Evolutionary conservation across 2,113 vertebrate genomes (phyloP).

Genomic region (Gasterosteus aculeatus): DNA sequence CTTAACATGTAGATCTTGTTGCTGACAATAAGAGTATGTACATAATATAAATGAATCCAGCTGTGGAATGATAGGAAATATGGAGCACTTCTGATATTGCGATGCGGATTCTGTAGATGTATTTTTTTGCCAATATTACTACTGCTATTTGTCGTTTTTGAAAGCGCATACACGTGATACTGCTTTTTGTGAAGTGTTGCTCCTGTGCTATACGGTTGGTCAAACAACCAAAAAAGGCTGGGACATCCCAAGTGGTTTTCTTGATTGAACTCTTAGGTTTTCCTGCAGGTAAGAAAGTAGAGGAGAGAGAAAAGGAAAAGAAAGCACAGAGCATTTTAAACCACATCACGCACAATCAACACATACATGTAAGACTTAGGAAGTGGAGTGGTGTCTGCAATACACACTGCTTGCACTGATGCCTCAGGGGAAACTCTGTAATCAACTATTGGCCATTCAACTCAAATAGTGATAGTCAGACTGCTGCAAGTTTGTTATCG

Average conservation of each 20-base stretch:
- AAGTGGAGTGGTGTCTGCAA: conserved; percentile 59
- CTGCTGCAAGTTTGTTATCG: conserved; percentile 61
- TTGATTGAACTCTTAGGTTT: conserved; percentile 79
- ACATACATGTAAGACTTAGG: conserved; percentile 42
- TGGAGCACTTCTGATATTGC: conserved; percentile 72
- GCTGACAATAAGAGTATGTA: conserved; percentile 78
- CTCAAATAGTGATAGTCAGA: conserved; percentile 67
- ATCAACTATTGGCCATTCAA: conserved; percentile 73
- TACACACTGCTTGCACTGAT: conserved; percentile 66
- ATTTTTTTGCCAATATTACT: conserved; percentile 62
- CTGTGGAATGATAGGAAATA: conserved; percentile 77
- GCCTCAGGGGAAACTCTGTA: conserved; percentile 51
- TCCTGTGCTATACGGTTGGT: conserved; percentile 81
- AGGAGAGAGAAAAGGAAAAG: neutral
- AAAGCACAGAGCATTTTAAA: conserved; percentile 39
- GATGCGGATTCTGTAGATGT: conserved; percentile 55
- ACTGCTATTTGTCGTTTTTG: conserved; percentile 41
- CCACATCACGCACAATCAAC: conserved; percentile 37
- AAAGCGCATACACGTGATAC: conserved; percentile 70
- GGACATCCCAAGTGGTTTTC: conserved; percentile 80
- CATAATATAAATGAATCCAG: conserved; percentile 78
- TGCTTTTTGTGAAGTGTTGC: conserved; percentile 72
- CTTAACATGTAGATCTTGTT: conserved; percentile 79
- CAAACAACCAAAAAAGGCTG: conserved; percentile 80
- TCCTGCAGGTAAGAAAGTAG: conserved; percentile 65